phyloP scores from a whole-genome alignment of 2,888 invertebrate genomes.

The Camptogramma bilineatum region DNA sequence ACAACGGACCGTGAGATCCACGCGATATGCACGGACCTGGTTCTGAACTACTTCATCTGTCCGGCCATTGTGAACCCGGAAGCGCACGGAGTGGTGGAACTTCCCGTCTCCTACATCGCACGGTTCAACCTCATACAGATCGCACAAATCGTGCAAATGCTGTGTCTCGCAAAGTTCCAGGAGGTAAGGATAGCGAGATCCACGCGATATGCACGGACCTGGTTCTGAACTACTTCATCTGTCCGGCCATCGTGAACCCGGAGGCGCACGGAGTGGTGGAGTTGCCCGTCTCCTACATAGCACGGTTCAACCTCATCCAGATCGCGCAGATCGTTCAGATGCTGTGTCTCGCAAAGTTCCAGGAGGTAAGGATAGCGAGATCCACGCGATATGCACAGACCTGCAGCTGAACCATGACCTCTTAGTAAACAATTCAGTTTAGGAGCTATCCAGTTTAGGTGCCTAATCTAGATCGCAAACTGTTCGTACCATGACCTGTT shows the following conservation, averaged over 20 bases:
- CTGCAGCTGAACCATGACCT: too few relatives aligned
- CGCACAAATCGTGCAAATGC: slow-evolving; percentile 96
- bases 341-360: slow-evolving; percentile 93
- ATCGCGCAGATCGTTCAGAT: slow-evolving; percentile 97
- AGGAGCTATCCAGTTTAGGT: too few relatives aligned
- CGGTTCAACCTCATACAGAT: slow-evolving; percentile 96
- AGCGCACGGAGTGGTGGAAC: slow-evolving; percentile 96
- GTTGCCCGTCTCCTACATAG: slow-evolving; percentile 95
- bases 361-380: slow-evolving; percentile 87
- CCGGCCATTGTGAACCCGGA: slow-evolving; percentile 99
- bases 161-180: slow-evolving; percentile 94
- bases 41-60: slow-evolving; percentile 97
- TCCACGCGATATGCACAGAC: too few relatives aligned
- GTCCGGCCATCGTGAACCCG: slow-evolving; percentile 98
- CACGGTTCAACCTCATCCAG: slow-evolving; percentile 95
- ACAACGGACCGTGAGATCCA: slow-evolving; percentile 79
- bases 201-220: slow-evolving; percentile 95
- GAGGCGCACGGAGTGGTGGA: slow-evolving; percentile 98
- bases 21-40: slow-evolving; percentile 95
- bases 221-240: slow-evolving; percentile 96
- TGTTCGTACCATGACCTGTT: too few relatives aligned
- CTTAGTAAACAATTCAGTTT: too few relatives aligned
- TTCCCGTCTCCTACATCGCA: slow-evolving; percentile 95
- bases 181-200: slow-evolving; percentile 84
- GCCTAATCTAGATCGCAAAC: too few relatives aligned